Conservation (phyloP, 2,797 vertebrate genomes). For the Dermochelys coriacea region DNA sequence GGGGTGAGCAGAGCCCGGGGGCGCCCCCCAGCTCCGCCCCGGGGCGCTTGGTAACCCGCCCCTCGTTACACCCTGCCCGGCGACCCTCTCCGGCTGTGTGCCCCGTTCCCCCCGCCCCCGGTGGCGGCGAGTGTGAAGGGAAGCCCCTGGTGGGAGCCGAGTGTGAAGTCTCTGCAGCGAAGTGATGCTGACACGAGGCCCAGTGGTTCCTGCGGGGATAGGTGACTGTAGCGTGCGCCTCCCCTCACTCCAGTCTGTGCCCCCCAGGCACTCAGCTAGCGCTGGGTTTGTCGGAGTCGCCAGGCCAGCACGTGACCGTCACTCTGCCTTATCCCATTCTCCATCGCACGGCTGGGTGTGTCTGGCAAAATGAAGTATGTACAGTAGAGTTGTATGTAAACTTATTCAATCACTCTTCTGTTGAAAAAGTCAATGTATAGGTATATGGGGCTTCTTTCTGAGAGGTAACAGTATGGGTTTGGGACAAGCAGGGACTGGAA, state of each 20-base stretch:
- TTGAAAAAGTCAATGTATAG: not conserved
- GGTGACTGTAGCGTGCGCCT: not conserved
- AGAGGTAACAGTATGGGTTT: not conserved
- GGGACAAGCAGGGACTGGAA: not conserved
- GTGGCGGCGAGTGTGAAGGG: not conserved
- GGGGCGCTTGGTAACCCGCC: not conserved
- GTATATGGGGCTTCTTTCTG: not conserved
- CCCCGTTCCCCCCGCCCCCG: not conserved
- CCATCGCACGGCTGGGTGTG: not conserved
- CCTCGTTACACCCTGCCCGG: not conserved
- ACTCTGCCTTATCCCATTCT: not conserved
- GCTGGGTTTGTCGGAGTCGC: not conserved
- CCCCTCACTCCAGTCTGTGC: too few species aligned
- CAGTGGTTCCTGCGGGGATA: not conserved
- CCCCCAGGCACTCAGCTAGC: too few species aligned
- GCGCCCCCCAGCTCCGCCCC: fast-evolving
- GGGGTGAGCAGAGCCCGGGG: not conserved
- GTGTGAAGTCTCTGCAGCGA: not conserved
- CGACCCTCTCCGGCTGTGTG: too few species aligned
- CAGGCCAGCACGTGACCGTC: not conserved
- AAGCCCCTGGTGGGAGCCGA: not conserved
- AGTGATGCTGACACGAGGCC: not conserved
- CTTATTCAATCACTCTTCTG: not conserved
- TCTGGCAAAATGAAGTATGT: not conserved
- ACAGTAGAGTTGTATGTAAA: not conserved